Evolutionary conservation across 2,797 vertebrate species (phyloP).

Genomic region (Mustela erminea): DNA sequence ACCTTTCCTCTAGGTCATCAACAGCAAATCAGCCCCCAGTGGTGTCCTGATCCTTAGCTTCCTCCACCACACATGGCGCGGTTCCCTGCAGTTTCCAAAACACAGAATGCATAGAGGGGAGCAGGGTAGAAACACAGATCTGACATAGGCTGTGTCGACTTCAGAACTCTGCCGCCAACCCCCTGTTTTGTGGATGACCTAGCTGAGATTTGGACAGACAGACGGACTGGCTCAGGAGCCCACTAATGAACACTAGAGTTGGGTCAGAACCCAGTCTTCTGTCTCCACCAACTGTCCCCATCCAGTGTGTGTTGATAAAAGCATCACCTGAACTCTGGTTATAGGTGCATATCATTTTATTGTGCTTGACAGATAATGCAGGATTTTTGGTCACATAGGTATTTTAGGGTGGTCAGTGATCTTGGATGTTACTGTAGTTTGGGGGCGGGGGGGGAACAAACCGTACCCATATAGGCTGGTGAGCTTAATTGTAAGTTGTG

Average conservation of each 20-base stretch:
- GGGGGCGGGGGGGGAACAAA: not conserved
- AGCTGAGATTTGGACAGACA: not conserved
- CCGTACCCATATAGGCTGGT: not conserved
- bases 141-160: fast-evolving
- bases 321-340: not conserved
- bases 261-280: not conserved
- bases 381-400: not conserved
- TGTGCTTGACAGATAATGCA: not conserved
- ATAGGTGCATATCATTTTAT: not conserved
- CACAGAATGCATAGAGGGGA: not conserved
- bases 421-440: not conserved
- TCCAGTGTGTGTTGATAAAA: not conserved
- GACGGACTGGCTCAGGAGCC: not conserved
- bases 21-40: not conserved
- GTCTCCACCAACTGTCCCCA: not conserved
- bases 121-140: not conserved
- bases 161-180: not conserved
- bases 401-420: not conserved
- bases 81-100: not conserved
- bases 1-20: not conserved
- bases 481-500: not conserved
- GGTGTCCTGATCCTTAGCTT: too few relatives aligned
- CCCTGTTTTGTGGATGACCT: not conserved
- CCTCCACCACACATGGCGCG: fast-evolving
- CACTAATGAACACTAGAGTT: not conserved